Evolutionary conservation across 2,113 vertebrate genomes (phyloP).

Genomic region (Mesoclemmys tuberculata): DNA sequence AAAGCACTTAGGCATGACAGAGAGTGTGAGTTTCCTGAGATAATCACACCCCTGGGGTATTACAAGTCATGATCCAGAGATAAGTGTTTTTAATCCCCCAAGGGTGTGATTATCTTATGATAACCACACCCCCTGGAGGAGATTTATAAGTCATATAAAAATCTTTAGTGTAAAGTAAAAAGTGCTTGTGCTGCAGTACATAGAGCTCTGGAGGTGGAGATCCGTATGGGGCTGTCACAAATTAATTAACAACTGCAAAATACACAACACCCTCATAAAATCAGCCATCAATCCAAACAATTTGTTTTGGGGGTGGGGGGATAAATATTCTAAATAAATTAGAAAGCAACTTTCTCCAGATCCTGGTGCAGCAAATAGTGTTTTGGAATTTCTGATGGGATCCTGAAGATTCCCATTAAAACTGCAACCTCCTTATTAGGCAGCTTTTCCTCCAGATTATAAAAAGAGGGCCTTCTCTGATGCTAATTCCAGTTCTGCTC

Average conservation of each 20-base stretch:
- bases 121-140: slow-evolving; percentile 78
- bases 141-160: slow-evolving; percentile 73
- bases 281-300: neutral
- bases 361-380: neutral
- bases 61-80: slow-evolving; percentile 79
- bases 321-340: neutral
- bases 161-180: slow-evolving; percentile 67
- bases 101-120: slow-evolving; percentile 79
- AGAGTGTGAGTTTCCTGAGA: slow-evolving; percentile 77
- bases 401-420: neutral
- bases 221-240: slow-evolving; percentile 30
- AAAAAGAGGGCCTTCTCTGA: neutral
- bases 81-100: slow-evolving; percentile 82
- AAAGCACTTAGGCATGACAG: slow-evolving; percentile 83
- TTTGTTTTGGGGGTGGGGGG: neutral
- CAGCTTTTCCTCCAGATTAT: neutral
- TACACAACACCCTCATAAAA: neutral
- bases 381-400: neutral
- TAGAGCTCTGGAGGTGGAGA: slow-evolving; percentile 21
- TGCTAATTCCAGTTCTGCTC: fast-evolving
- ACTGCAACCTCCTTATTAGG: neutral
- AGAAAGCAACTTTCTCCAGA: neutral
- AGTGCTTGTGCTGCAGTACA: slow-evolving; percentile 67
- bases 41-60: slow-evolving; percentile 80
- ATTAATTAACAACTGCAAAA: slow-evolving; percentile 62